Percentiles rank a stretch among this genome's conserved stretches.
Conservation (phyloP, 2,888 invertebrate genomes). For the Allophyes oxyacanthae region DNA sequence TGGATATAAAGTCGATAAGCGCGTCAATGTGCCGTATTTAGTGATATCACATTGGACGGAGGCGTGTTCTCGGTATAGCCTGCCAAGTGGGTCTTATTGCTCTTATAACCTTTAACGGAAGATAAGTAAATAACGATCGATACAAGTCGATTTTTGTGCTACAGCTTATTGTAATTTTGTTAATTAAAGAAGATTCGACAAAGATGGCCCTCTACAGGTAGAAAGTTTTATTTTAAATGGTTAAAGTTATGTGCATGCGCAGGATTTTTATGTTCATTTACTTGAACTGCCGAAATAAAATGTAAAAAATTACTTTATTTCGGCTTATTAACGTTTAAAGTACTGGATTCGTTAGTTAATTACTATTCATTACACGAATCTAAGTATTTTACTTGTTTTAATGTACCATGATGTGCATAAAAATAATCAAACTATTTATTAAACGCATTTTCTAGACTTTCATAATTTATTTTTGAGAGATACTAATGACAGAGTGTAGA, state of each 20-base stretch:
- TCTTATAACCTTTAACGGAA: constrained; percentile 68
- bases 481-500: not conserved
- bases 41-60: constrained; percentile 82
- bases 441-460: too few relatives aligned
- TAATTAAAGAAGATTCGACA: constrained; percentile 65
- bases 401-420: not conserved
- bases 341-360: constrained; percentile 8
- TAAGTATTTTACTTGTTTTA: not conserved
- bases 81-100: constrained; percentile 65
- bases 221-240: constrained; percentile 31
- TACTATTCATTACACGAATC: constrained; percentile 3
- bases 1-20: constrained; percentile 86
- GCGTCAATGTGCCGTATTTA: constrained; percentile 76
- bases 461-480: constrained; percentile 1
- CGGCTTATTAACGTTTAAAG: not conserved
- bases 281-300: too few relatives aligned
- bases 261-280: not conserved
- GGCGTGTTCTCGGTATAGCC: constrained; percentile 79
- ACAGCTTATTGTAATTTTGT: constrained; percentile 61
- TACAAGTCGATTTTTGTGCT: constrained; percentile 57
- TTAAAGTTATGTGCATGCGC: constrained; percentile 27
- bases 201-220: constrained; percentile 85
- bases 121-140: constrained; percentile 63
- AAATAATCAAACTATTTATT: too few relatives aligned
- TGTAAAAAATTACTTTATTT: not conserved